Evolutionary conservation across 2,888 invertebrate species (phyloP).

Genomic region (Azorinus chamasolen): DNA sequence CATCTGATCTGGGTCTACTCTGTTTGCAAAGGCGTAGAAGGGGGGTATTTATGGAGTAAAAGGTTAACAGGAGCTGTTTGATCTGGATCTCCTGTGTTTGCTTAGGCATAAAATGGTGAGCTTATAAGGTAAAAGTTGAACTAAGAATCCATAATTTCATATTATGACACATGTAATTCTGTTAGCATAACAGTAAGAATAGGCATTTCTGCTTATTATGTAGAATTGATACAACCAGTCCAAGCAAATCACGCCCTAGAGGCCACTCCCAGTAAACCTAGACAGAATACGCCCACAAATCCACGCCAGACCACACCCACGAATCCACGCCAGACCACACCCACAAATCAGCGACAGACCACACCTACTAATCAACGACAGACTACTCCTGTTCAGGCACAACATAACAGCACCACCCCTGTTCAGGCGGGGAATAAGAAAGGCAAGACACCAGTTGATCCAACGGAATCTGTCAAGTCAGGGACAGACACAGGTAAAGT

Average conservation of each 20-base stretch:
- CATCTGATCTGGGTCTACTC: no score
- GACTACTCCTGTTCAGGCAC: conserved; percentile 4
- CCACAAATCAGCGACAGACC: no score
- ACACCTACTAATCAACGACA: background rate
- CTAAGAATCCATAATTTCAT: no score
- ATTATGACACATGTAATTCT: no score
- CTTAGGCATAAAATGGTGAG: no score
- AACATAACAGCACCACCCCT: conserved; percentile 2
- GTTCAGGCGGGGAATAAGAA: conserved; percentile 20
- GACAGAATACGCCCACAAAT: background rate
- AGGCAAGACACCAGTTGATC: conserved; percentile 34
- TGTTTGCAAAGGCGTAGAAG: no score
- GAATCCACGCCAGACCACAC: no score
- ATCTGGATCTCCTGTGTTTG: no score
- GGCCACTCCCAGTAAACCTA: background rate
- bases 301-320: conserved; percentile 4
- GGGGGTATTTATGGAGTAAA: no score
- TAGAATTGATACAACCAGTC: conserved; percentile 8
- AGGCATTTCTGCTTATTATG: background rate
- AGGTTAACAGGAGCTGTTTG: no score
- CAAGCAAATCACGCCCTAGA: background rate
- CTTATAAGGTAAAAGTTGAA: no score
- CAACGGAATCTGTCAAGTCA: conserved; percentile 58
- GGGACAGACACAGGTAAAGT: conserved; percentile 57
- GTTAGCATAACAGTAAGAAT: no score